A percentile compares a stretch with the other conserved stretches of the same genome.
Conservation (phyloP, 2,888 invertebrate species). For the Agrotis puta region DNA sequence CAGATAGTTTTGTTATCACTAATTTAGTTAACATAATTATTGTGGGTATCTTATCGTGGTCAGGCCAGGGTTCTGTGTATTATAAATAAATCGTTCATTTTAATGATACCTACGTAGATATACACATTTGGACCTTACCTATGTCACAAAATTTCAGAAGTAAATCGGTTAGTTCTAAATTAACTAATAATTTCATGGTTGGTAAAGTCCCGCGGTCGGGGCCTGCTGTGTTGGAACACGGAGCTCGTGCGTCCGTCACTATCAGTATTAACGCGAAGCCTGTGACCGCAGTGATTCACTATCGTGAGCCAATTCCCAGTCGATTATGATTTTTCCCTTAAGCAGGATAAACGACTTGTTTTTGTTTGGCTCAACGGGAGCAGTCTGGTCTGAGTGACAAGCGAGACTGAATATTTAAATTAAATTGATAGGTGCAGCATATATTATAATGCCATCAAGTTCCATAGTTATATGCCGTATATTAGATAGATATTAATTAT, state of each 20-base stretch:
- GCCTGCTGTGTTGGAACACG: background rate
- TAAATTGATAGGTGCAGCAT: background rate
- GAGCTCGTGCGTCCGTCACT: conserved; percentile 24
- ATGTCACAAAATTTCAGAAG: background rate
- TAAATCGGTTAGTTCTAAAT: background rate
- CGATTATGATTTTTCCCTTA: conserved; percentile 70
- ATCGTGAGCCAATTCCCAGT: conserved; percentile 70
- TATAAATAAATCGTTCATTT: conserved; percentile 24
- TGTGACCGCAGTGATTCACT: conserved; percentile 69
- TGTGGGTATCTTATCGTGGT: conserved; percentile 63
- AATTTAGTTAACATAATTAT: conserved; percentile 64
- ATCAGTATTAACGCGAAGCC: conserved; percentile 48
- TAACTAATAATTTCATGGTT: background rate
- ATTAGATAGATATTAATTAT: background rate
- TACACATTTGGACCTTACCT: conserved; percentile 26
- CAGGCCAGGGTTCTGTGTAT: conserved; percentile 26
- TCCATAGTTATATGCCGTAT: background rate
- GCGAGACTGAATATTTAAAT: conserved; percentile 7
- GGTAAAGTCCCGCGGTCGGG: background rate
- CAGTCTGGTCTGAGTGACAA: conserved; percentile 19
- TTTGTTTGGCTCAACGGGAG: conserved; percentile 41
- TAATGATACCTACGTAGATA: background rate
- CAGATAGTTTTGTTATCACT: conserved; percentile 64
- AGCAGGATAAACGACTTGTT: conserved; percentile 67
- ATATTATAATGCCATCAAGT: background rate